These are phyloP conservation scores for Dynastes hyllus DNA, from an alignment of 2,888 invertebrate genomes.

Conservation along the genomic window DNA sequence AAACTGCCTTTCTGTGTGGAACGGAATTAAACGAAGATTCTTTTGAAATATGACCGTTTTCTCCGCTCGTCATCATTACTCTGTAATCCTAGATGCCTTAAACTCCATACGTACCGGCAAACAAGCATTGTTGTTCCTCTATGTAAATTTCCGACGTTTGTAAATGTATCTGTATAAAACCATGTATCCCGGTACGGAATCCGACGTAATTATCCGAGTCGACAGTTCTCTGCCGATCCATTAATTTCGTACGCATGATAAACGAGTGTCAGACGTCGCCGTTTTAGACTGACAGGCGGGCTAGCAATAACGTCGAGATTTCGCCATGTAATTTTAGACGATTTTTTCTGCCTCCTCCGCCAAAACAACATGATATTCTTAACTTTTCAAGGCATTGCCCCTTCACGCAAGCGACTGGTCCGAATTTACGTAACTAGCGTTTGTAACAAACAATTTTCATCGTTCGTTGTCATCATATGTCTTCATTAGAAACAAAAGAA, in stretches of 20 bases:
- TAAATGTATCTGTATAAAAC: background rate
- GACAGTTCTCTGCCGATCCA: conserved; percentile 42
- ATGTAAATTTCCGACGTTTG: background rate
- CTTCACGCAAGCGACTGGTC: background rate
- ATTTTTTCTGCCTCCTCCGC: conserved; percentile 4
- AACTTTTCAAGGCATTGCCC: background rate
- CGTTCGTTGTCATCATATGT: conserved; percentile 15
- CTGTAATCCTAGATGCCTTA: conserved; percentile 1
- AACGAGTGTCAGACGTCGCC: conserved; percentile 26
- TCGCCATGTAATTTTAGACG: conserved; percentile 42
- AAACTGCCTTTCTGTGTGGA: too few species aligned
- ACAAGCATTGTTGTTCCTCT: too few species aligned
- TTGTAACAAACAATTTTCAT: background rate
- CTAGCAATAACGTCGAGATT: conserved; percentile 15
- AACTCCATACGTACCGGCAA: too few species aligned
- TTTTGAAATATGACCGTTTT: conserved; percentile 1
- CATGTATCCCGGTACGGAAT: background rate
- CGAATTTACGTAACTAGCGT: background rate
- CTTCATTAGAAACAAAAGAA: conserved; percentile 26
- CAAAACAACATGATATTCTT: background rate
- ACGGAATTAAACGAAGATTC: background rate
- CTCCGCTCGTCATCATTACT: background rate
- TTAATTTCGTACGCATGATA: conserved; percentile 46
- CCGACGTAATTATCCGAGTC: conserved; percentile 38
- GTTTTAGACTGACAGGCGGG: conserved; percentile 31